phyloP scores from a whole-genome alignment of 2,888 invertebrate genomes.

The Muschampia plurimacula region DNA sequence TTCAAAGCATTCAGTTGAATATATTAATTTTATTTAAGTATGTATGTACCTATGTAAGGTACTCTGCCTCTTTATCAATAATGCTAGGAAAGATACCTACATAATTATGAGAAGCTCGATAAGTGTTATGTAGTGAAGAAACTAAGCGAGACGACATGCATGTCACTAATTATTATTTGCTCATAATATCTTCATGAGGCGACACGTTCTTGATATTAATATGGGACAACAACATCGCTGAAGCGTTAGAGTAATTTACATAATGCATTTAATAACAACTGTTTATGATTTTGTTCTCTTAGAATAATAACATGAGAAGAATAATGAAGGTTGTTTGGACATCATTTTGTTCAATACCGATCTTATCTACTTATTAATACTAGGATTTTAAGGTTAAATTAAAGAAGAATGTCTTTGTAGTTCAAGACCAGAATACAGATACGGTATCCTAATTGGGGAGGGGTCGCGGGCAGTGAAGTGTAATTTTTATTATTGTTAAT shows the following conservation, averaged over 20 bases:
- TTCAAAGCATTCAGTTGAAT: too few relatives aligned
- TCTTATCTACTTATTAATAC: too few relatives aligned
- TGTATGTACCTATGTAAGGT: too few relatives aligned
- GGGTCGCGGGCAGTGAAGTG: too few relatives aligned
- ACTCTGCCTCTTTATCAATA: background rate
- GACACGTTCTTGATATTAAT: constrained; percentile 27
- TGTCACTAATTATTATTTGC: constrained; percentile 23
- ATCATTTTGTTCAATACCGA: background rate
- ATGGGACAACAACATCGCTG: constrained; percentile 14
- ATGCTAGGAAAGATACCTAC: background rate
- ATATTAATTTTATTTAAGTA: too few relatives aligned
- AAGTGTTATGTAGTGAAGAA: background rate
- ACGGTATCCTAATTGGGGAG: too few relatives aligned
- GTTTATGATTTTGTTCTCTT: background rate
- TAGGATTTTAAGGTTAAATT: too few relatives aligned
- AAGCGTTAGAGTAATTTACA: constrained; percentile 22
- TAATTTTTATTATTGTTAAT: too few relatives aligned
- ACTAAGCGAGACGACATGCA: constrained; percentile 1
- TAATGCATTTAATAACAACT: constrained; percentile 21
- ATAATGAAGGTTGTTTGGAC: background rate
- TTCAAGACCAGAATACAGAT: too few relatives aligned
- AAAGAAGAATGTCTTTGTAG: too few relatives aligned
- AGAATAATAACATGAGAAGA: background rate
- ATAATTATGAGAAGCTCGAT: background rate
- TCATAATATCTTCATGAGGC: constrained; percentile 13